Conservation (phyloP, 2,888 invertebrate species). For the Meteorus colon region DNA sequence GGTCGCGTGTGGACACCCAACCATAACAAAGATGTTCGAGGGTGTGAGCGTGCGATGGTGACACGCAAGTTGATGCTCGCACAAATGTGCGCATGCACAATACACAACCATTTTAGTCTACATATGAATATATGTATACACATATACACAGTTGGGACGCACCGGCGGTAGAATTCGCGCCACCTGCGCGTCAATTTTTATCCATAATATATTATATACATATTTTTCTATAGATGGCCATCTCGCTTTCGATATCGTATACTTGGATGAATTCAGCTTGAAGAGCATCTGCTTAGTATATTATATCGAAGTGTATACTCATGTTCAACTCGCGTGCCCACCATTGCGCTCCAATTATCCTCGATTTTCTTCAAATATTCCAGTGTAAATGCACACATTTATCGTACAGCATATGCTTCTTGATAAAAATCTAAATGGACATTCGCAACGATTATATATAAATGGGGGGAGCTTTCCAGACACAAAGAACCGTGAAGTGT, state of each 20-base stretch:
- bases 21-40: background rate
- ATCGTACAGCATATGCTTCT: constrained; percentile 23
- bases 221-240: constrained; percentile 25
- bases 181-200: constrained; percentile 23
- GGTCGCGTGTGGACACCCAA: background rate
- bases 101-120: background rate
- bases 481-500: constrained; percentile 23
- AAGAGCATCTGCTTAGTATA: constrained; percentile 26
- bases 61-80: constrained; percentile 1
- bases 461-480: background rate
- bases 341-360: constrained; percentile 39
- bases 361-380: constrained; percentile 43
- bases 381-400: constrained; percentile 10
- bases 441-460: constrained; percentile 22
- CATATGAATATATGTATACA: too few species aligned
- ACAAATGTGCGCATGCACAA: background rate
- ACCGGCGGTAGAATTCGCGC: background rate
- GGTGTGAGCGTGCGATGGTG: background rate
- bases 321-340: constrained; percentile 31
- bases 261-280: constrained; percentile 23
- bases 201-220: background rate
- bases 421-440: constrained; percentile 43
- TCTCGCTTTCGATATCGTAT: constrained; percentile 26
- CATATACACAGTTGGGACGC: background rate
- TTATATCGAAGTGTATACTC: background rate